A percentile compares a stretch with the other conserved stretches of the same genome.
Evolutionary conservation across 1,140 invertebrate species (phyloP).

Genomic region (Adelges cooleyi): DNA sequence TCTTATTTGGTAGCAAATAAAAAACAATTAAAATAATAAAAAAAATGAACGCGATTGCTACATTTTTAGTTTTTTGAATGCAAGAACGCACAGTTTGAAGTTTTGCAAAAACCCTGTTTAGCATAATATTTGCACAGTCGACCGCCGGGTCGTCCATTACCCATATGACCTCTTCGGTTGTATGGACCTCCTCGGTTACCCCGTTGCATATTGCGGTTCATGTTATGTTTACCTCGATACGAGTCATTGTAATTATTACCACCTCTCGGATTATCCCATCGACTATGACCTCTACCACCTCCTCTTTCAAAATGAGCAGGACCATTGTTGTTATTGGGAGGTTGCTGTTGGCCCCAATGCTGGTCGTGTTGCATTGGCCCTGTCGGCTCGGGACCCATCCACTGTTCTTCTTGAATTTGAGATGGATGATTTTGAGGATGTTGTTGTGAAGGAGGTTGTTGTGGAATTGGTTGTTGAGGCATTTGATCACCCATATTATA

Average conservation of each 20-base stretch:
- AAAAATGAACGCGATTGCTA: neutral
- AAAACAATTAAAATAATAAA: neutral
- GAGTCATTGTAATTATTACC: constrained; percentile 10
- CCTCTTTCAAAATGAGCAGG: neutral
- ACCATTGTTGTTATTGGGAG: neutral
- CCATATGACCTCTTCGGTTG: constrained; percentile 6
- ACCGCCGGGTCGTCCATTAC: neutral
- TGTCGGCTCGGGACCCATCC: neutral
- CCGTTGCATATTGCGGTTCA: constrained; percentile 10
- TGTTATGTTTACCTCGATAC: constrained; percentile 10
- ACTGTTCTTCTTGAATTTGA: constrained; percentile 12
- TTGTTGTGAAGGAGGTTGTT: neutral
- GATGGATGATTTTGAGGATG: neutral
- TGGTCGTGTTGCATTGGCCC: constrained; percentile 15
- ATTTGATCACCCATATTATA: constrained; percentile 12
- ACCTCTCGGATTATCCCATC: constrained; percentile 22
- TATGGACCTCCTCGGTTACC: constrained; percentile 7
- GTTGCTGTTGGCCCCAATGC: constrained; percentile 15
- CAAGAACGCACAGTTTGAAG: constrained; percentile 17
- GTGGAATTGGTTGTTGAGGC: neutral
- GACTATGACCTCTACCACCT: neutral
- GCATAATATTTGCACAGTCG: constrained; percentile 20
- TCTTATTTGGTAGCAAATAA: constrained; percentile 18
- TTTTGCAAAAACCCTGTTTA: constrained; percentile 25
- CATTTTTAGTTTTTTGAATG: constrained; percentile 17